phyloP scores from a whole-genome alignment of 2,797 vertebrate species.

The Muscicapa comitata region DNA sequence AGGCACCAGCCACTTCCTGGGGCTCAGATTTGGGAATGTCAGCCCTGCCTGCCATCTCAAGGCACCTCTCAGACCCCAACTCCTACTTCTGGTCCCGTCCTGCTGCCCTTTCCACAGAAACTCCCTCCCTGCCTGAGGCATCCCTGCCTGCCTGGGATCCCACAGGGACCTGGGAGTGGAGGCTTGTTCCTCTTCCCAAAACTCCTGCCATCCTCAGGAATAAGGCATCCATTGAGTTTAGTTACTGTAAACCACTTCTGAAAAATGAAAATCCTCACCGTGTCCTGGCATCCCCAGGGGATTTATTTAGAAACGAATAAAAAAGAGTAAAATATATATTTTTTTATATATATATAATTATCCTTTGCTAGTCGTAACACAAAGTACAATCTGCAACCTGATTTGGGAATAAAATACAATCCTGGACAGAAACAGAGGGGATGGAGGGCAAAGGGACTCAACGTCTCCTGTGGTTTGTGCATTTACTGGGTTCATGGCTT shows the following conservation, averaged over 20 bases:
- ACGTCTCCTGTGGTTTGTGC: not conserved
- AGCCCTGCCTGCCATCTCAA: not conserved
- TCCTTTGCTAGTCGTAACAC: not conserved
- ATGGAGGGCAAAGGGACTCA: not conserved
- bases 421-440: not conserved
- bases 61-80: not conserved
- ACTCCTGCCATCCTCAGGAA: conserved; percentile 3
- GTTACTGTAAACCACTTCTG: conserved; percentile 5
- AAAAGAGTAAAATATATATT: conserved; percentile 17
- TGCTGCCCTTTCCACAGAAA: not conserved
- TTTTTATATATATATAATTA: not conserved
- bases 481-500: not conserved
- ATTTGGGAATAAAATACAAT: not conserved
- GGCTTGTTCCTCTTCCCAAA: not conserved
- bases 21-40: not conserved
- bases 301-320: conserved; percentile 13
- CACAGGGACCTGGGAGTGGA: not conserved
- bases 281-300: not conserved
- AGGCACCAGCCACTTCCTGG: not conserved
- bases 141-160: not conserved
- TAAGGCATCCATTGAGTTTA: conserved; percentile 47
- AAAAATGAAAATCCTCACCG: not conserved
- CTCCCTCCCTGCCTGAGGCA: not conserved
- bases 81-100: not conserved
- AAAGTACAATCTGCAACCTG: not conserved